phyloP scores from a whole-genome alignment of 2,797 vertebrate species.

The Limnodromus scolopaceus region DNA sequence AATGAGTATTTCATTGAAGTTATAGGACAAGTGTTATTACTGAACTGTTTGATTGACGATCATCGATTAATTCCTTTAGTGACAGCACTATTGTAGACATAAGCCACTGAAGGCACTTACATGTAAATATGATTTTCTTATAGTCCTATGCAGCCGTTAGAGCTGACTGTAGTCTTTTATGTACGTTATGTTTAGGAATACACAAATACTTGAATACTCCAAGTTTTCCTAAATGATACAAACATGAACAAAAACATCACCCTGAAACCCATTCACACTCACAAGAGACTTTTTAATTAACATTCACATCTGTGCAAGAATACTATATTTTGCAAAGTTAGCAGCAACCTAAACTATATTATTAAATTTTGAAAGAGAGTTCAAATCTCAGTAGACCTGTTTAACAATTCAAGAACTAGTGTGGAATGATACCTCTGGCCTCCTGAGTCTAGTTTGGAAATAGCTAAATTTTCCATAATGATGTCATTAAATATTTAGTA shows the following conservation, averaged over 20 bases:
- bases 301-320: slow-evolving; percentile 75
- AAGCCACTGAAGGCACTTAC: not conserved
- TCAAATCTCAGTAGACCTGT: slow-evolving; percentile 66
- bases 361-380: slow-evolving; percentile 76
- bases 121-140: not conserved
- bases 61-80: not conserved
- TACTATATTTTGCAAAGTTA: slow-evolving; percentile 73
- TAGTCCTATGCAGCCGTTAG: not conserved
- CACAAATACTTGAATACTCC: slow-evolving; percentile 42
- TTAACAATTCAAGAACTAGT: slow-evolving; percentile 63
- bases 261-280: slow-evolving; percentile 61
- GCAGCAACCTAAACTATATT: slow-evolving; percentile 72
- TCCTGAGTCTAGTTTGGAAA: slow-evolving; percentile 55
- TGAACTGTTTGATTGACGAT: not conserved
- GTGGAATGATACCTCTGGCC: slow-evolving; percentile 32
- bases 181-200: slow-evolving; percentile 50
- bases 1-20: not conserved
- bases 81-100: not conserved
- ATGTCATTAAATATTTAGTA: slow-evolving; percentile 78
- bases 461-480: slow-evolving; percentile 67
- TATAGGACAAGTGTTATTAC: not conserved
- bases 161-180: not conserved
- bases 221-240: slow-evolving; percentile 68
- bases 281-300: slow-evolving; percentile 78
- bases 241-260: slow-evolving; percentile 63